Conservation (phyloP, 2,797 vertebrate species). For the Cacajao melanocephalus region DNA sequence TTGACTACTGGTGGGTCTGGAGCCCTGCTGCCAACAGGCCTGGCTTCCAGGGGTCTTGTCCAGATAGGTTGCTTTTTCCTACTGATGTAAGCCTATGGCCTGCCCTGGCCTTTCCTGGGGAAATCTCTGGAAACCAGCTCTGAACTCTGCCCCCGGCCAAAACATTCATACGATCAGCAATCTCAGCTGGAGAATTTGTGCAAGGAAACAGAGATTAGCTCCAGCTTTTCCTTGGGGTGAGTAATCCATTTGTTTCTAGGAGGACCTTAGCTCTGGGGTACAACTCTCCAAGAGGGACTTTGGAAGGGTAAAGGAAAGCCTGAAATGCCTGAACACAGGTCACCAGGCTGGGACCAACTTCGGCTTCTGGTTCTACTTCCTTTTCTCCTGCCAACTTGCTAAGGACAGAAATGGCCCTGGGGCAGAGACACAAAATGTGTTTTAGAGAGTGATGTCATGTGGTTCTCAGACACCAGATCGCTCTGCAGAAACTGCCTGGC, state of each 20-base stretch:
- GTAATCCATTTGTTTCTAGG: neutral
- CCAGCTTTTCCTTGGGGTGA: neutral
- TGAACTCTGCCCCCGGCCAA: neutral
- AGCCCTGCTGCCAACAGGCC: neutral
- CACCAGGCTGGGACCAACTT: neutral
- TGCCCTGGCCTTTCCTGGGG: neutral
- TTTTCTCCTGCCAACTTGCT: constrained; percentile 54
- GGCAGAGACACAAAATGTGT: constrained; percentile 55
- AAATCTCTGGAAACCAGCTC: constrained; percentile 10
- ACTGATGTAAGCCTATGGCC: neutral
- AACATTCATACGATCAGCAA: neutral
- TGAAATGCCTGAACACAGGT: neutral
- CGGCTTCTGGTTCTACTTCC: neutral
- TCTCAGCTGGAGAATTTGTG: neutral
- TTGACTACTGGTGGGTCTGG: neutral
- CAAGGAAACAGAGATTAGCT: neutral
- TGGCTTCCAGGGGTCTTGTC: neutral
- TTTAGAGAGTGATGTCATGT: constrained; percentile 43
- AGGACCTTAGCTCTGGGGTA: neutral
- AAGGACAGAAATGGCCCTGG: constrained; percentile 10
- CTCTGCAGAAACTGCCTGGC: constrained; percentile 57
- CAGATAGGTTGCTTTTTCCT: neutral
- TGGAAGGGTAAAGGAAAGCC: neutral
- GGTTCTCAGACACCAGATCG: constrained; percentile 44
- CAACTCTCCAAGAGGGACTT: neutral